Evolutionary conservation across 2,797 vertebrate species (phyloP).

Genomic region (Clarias laeviceps): DNA sequence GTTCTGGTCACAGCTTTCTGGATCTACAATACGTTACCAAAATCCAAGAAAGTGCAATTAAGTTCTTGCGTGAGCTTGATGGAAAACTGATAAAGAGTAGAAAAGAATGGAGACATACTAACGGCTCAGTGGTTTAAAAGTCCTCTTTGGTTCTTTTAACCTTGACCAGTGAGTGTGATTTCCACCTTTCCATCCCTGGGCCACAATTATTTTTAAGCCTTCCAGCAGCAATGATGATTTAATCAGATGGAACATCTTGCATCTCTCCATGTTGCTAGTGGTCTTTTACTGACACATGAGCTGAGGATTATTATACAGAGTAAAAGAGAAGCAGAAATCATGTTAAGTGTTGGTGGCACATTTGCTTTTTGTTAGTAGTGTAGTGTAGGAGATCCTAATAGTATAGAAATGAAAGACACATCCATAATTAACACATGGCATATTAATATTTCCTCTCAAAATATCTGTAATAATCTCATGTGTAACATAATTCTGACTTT

Average conservation of each 20-base stretch:
- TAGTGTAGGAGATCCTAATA: too few species aligned
- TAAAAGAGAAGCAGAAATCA: slow-evolving; percentile 1
- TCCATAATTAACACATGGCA: not conserved
- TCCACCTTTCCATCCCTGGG: slow-evolving; percentile 23
- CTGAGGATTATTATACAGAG: slow-evolving; percentile 32
- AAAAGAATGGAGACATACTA: slow-evolving; percentile 16
- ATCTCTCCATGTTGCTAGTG: slow-evolving; percentile 41
- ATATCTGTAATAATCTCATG: too few species aligned
- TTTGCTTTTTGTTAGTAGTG: not conserved
- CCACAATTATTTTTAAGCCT: slow-evolving; percentile 22
- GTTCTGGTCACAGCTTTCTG: slow-evolving; percentile 6
- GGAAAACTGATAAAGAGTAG: slow-evolving; percentile 4
- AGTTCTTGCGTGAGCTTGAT: slow-evolving; percentile 7
- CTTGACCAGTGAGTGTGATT: slow-evolving; percentile 16
- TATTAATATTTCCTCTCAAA: not conserved
- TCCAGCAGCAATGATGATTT: slow-evolving; percentile 60
- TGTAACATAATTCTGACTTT: not conserved
- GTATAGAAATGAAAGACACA: not conserved
- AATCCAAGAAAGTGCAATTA: slow-evolving; percentile 13
- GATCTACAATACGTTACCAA: slow-evolving; percentile 21
- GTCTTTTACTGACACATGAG: slow-evolving; percentile 48
- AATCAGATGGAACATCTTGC: slow-evolving; percentile 60
- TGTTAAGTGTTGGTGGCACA: not conserved
- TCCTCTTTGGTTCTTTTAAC: slow-evolving; percentile 31
- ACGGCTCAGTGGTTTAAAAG: slow-evolving; percentile 30